Base-by-base conservation (phyloP, 2,113 vertebrate genomes). In the Pelodiscus sinensis region DNA sequence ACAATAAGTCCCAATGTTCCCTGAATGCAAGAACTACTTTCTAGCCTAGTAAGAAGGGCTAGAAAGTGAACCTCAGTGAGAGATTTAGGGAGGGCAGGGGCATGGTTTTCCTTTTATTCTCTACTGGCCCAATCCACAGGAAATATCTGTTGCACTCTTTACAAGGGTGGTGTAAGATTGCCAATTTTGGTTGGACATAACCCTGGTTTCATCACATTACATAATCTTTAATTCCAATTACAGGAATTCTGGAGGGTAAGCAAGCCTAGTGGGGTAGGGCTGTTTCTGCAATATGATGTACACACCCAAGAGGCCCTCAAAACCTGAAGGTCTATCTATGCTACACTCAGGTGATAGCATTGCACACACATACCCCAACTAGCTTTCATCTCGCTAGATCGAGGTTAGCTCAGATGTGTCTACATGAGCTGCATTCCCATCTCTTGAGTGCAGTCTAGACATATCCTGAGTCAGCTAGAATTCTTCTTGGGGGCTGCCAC, bases 61-160 rank as follows among this genome's bases (percentile, higher is more conserved):
- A 44, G 44, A 44, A 44, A 44, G 44, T 44, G 44, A 44, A 44
- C 44, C 44, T 44, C 2, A 8, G 19, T 24, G 15, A 54, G 16
- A 79, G 29, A 19, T 21, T 27, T 16, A 0, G 0, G 86, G 31
- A 84, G 24, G 62, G 60, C 92, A 84, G 2, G 51, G 11, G 13
- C 65, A 75, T 25, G 22, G 24, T 24, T 71, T 21, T 8, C 7
- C 18, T 27, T 9, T 77, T 24, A 77, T 21, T 27, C 24, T 50
- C n/a, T 0, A 0, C 38, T 60, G 60, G 58, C 29, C 5, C 80
- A 85, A 52, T 68, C 79, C 12, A 0, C 1, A 77, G 29, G 79
- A 21, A 75, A 85, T 80, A 35, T 57, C 25, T 62, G 44, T 9
- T 58, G 35, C 56, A 31, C 22, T 7, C 73, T 50, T 24, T 77